Conservation (phyloP, 2,113 vertebrate genomes). For the Maccullochella peelii region DNA sequence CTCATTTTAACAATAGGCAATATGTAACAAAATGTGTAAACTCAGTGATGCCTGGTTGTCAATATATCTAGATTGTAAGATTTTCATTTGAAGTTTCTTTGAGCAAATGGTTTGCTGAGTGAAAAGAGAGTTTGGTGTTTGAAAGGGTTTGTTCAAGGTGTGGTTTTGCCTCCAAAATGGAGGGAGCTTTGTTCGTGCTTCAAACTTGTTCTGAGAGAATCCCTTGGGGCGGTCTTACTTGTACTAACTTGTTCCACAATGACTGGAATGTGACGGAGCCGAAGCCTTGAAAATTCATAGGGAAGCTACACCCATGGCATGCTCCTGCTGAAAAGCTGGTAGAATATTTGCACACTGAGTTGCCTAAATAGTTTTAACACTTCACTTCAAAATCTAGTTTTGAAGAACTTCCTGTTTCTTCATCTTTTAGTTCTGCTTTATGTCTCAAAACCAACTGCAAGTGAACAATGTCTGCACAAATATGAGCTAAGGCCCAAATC, state of each 20-base stretch:
- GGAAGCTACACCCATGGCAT: slow-evolving; percentile 14
- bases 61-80: neutral
- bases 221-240: slow-evolving; percentile 68
- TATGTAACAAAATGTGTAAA: neutral
- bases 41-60: neutral
- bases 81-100: neutral
- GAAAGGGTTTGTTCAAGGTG: slow-evolving; percentile 52
- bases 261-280: slow-evolving; percentile 73
- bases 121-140: neutral
- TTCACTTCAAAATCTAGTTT: slow-evolving; percentile 23
- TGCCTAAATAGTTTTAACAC: neutral
- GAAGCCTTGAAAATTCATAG: slow-evolving; percentile 32
- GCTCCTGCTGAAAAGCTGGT: neutral
- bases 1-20: slow-evolving; percentile 1
- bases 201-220: slow-evolving; percentile 65
- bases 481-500: neutral
- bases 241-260: slow-evolving; percentile 77
- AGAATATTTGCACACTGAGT: slow-evolving; percentile 1
- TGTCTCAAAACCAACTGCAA: neutral
- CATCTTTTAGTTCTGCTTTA: slow-evolving; percentile 66
- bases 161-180: slow-evolving; percentile 75
- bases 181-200: slow-evolving; percentile 63
- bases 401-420: slow-evolving; percentile 67
- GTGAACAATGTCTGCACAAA: neutral
- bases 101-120: neutral